Base-by-base conservation (phyloP, 2,888 invertebrate genomes). In the Mystacides longicornis region DNA sequence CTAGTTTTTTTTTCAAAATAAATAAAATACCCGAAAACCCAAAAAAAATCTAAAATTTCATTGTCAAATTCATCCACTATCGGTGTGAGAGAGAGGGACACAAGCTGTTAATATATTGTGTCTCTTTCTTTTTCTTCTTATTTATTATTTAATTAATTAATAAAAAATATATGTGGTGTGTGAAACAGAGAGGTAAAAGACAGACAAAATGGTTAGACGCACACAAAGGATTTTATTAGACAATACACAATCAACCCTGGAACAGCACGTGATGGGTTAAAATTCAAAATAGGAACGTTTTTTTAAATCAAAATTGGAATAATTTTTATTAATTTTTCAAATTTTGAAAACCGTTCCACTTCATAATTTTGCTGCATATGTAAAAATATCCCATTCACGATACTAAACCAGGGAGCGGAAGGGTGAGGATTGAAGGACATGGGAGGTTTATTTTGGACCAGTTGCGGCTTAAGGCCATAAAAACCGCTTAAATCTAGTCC, bases 151-250 rank as follows among this genome's bases (percentile, higher is more conserved):
- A 7, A 37, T 7, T 37, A 37, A 37, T 7, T 37, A 37, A n/a
- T n/a, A n/a, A n/a, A 4, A 37, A n/a, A n/a, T 7, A 55, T 49
- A 62, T 60, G 59, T 58, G 61, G 59, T 60, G 60, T 62, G 61
- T 59, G 61, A 61, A 56, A 61, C 58, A 61, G 57, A 61, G 53
- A 61, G 61, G 61, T 61, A 52, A 37, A 37, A 60, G 60, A 61
- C 60, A 60, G 56, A 61, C 61, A 61, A 60, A 53, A 60, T 75
- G 67, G 79, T 82, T 82, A 85, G 85, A 88, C 86, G 88, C 86
- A 89, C 89, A 89, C 88, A 87, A 85, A 81, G 88, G 86, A 85
- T 83, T 83, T 86, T 86, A 86, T 86, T 86, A 88, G 88, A 89
- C 88, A 87, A 88, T 86, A 89, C 89, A 89, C 89, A 89, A 78